Evolutionary conservation across 2,888 invertebrate species (phyloP).

Genomic region (Trissoscelio sp.): DNA sequence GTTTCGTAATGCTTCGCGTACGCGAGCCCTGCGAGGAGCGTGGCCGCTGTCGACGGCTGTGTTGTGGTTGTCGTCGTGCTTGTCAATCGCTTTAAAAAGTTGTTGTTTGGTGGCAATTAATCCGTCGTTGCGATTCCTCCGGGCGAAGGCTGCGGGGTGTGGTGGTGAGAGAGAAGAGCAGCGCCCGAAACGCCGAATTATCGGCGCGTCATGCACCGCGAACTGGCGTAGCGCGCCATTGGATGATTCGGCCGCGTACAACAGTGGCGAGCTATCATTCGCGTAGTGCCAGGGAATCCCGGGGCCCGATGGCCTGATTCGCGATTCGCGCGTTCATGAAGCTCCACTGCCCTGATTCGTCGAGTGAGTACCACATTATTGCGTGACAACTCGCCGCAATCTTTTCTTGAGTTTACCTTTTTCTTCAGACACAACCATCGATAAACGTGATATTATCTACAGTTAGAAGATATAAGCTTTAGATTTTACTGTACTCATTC

Average conservation of each 20-base stretch:
- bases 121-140: constrained; percentile 36
- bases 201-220: constrained; percentile 67
- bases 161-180: constrained; percentile 58
- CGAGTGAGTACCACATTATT: constrained; percentile 78
- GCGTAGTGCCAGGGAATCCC: constrained; percentile 72
- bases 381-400: constrained; percentile 3
- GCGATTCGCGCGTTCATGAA: constrained; percentile 80
- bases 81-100: constrained; percentile 8
- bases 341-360: constrained; percentile 82
- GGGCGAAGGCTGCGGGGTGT: constrained; percentile 62
- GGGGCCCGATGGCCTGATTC: constrained; percentile 76
- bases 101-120: constrained; percentile 20
- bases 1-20: constrained; percentile 64
- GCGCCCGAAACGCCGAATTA: constrained; percentile 54
- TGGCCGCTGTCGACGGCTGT: constrained; percentile 51
- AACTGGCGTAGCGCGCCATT: constrained; percentile 73
- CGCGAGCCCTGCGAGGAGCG: constrained; percentile 57
- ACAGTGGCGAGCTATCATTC: constrained; percentile 73
- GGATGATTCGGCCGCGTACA: constrained; percentile 72
- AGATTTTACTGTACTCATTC: no score
- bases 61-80: constrained; percentile 21
- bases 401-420: no score
- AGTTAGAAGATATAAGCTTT: no score
- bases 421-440: no score
- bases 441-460: no score